Evolutionary conservation across 2,113 vertebrate species (phyloP).

Genomic region (Mormyrus iriodes): DNA sequence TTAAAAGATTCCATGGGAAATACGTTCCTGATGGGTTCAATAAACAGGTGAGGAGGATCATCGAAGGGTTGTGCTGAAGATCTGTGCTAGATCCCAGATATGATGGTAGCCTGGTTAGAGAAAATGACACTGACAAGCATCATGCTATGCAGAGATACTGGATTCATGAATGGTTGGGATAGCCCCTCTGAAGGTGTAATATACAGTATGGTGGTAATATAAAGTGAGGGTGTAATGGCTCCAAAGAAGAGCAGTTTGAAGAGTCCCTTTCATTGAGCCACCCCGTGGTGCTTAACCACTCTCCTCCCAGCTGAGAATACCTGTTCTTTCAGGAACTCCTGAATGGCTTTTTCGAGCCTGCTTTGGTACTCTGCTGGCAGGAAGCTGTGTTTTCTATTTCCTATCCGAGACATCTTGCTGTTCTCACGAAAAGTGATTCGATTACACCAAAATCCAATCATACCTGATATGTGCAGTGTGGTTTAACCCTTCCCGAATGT

Average conservation of each 20-base stretch:
- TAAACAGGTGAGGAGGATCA: neutral
- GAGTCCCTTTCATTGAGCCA: neutral
- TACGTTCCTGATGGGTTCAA: neutral
- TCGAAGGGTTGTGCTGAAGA: neutral
- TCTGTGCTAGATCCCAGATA: neutral
- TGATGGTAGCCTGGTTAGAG: neutral
- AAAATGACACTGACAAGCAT: neutral
- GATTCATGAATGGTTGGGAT: neutral
- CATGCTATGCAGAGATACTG: neutral
- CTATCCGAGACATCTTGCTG: neutral
- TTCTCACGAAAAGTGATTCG: neutral
- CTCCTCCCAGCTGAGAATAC: neutral
- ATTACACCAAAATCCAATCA: neutral
- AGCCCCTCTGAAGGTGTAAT: neutral
- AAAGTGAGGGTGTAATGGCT: neutral
- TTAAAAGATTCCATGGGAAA: neutral
- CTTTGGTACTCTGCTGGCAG: neutral
- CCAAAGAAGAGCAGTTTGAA: neutral
- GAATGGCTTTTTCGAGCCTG: neutral
- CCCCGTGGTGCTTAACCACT: neutral
- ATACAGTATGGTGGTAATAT: neutral
- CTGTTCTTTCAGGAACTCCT: neutral
- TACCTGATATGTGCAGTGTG: neutral
- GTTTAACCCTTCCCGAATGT: neutral
- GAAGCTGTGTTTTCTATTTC: slow-evolving; percentile 2